These are phyloP conservation scores for Odontamblyopus lacepedii DNA, from an alignment of 2,797 vertebrate species.

Conservation along the genomic window DNA sequence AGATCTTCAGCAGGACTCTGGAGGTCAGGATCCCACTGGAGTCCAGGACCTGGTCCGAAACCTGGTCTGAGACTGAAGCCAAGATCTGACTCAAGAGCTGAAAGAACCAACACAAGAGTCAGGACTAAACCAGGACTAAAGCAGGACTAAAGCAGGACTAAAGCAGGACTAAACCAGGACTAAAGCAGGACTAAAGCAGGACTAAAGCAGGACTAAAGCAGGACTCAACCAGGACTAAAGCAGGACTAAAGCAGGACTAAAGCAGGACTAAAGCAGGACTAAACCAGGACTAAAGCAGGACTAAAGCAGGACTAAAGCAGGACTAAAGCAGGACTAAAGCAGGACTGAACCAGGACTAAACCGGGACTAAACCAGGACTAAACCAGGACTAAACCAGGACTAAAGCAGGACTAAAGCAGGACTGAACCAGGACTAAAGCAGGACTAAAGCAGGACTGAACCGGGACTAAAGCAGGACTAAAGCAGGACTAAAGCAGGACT, in stretches of 20 bases:
- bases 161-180: background rate
- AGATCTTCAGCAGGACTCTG: constrained; percentile 83
- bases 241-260: too few species aligned
- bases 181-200: background rate
- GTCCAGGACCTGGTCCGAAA: constrained; percentile 85
- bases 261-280: background rate
- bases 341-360: background rate
- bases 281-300: background rate
- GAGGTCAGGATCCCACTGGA: constrained; percentile 80
- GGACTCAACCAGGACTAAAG: too few species aligned
- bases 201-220: background rate
- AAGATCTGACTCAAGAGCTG: constrained; percentile 90
- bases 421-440: background rate
- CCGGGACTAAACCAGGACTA: background rate
- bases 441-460: background rate
- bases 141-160: background rate
- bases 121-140: background rate
- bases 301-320: background rate
- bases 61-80: constrained; percentile 81
- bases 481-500: background rate
- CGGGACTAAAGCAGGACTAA: background rate
- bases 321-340: background rate
- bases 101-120: constrained; percentile 7
- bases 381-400: background rate
- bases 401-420: background rate